Percentiles rank a stretch among this genome's conserved stretches.
Conservation (phyloP, 2,113 vertebrate species). For the Pomatostomus ruficeps region DNA sequence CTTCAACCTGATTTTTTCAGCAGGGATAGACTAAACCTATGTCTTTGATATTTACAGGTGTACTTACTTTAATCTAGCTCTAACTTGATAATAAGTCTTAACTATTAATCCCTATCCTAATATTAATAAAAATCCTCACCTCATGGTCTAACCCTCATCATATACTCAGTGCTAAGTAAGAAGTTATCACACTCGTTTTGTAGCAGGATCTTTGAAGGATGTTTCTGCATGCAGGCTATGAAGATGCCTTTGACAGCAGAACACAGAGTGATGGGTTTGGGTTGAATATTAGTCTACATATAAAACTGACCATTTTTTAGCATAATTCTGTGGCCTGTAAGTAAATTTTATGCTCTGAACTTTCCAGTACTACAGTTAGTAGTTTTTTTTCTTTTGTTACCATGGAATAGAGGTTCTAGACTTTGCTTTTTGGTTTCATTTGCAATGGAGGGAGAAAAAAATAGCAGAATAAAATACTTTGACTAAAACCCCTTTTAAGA, state of each 20-base stretch:
- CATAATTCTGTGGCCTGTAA: not conserved
- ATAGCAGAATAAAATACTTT: not conserved
- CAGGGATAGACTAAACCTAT: not conserved
- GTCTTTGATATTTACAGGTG: not conserved
- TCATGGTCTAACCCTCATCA: not conserved
- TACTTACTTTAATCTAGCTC: not conserved
- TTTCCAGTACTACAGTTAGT: not conserved
- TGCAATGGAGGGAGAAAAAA: not conserved
- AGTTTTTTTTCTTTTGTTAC: not conserved
- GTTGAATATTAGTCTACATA: not conserved
- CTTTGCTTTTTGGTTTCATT: not conserved
- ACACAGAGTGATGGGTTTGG: not conserved
- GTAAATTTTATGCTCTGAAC: not conserved
- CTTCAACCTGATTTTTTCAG: not conserved
- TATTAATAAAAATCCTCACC: not conserved
- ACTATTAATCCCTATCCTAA: not conserved
- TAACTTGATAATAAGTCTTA: not conserved
- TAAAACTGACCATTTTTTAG: not conserved
- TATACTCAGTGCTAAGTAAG: not conserved
- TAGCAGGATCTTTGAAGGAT: not conserved
- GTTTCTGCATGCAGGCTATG: not conserved
- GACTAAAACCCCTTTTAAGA: not conserved
- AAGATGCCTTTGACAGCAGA: not conserved
- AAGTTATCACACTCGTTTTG: not conserved
- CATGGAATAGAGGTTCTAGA: not conserved